Conservation (phyloP, 1,140 invertebrate genomes). For the Oryzaephilus surinamensis region DNA sequence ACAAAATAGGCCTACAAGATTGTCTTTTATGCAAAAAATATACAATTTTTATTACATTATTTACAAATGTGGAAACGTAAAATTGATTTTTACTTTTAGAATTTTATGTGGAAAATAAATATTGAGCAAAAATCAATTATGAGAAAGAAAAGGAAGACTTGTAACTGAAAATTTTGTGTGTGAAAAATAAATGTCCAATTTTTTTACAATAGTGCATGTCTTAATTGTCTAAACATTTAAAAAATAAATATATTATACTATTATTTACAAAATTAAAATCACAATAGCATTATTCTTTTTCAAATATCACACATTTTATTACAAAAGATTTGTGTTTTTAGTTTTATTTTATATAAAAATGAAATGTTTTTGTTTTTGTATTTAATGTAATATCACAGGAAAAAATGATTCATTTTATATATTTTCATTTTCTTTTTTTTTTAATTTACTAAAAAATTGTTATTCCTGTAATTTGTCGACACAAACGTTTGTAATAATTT, state of each 20-base stretch:
- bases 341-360: too few species aligned
- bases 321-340: constrained; percentile 8
- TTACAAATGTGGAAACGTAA: too few species aligned
- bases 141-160: constrained; percentile 4
- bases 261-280: constrained; percentile 13
- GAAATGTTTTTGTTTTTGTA: too few species aligned
- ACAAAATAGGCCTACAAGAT: constrained; percentile 28
- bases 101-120: too few species aligned
- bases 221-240: too few species aligned
- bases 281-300: too few species aligned
- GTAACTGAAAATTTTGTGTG: constrained; percentile 2
- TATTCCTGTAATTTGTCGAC: too few species aligned
- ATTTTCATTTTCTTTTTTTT: too few species aligned
- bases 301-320: constrained; percentile 8
- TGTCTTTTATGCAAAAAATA: constrained; percentile 19
- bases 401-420: constrained; percentile 9
- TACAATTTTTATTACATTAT: too few species aligned
- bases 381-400: constrained; percentile 16
- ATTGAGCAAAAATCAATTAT: constrained; percentile 7
- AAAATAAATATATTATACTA: constrained; percentile 4
- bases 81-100: too few species aligned
- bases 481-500: too few species aligned
- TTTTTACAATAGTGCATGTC: constrained; percentile 6
- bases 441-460: too few species aligned
- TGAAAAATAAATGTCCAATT: constrained; percentile 4